phyloP scores from a whole-genome alignment of 2,113 vertebrate species.

The Cygnus buccinator region DNA sequence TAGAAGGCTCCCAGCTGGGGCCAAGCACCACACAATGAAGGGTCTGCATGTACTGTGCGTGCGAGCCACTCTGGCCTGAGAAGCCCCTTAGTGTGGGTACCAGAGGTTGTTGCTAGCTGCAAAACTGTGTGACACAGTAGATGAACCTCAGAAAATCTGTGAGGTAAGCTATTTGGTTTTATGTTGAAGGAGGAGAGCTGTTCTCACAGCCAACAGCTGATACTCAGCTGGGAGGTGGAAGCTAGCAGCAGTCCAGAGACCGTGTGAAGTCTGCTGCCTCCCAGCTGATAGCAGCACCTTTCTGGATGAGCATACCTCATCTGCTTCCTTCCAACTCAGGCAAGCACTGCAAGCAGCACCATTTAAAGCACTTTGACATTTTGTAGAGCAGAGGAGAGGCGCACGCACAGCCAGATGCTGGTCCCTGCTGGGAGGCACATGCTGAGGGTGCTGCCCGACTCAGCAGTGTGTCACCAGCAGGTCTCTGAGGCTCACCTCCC shows the following conservation, averaged over 20 bases:
- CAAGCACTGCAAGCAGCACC: neutral
- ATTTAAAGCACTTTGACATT: neutral
- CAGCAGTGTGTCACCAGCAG: too few relatives aligned
- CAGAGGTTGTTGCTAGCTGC: neutral
- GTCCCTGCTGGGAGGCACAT: neutral
- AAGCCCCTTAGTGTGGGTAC: neutral
- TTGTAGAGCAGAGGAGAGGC: neutral
- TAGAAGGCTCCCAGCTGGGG: neutral
- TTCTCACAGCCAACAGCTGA: neutral
- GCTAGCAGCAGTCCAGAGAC: neutral
- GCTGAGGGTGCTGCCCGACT: neutral
- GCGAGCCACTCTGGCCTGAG: neutral
- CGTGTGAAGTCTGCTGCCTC: neutral
- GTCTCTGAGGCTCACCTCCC: neutral
- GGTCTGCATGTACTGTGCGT: fast-evolving
- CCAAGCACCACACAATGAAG: neutral
- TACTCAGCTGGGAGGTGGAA: neutral
- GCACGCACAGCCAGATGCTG: neutral
- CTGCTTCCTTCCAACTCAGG: neutral
- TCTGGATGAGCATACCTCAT: neutral
- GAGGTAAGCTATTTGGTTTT: neutral
- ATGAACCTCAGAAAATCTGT: neutral
- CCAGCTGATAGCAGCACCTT: neutral
- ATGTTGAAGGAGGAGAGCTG: neutral
- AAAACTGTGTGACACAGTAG: fast-evolving